Evolutionary conservation across 2,797 vertebrate species (phyloP).

Genomic region (Rhodeus uyekii): DNA sequence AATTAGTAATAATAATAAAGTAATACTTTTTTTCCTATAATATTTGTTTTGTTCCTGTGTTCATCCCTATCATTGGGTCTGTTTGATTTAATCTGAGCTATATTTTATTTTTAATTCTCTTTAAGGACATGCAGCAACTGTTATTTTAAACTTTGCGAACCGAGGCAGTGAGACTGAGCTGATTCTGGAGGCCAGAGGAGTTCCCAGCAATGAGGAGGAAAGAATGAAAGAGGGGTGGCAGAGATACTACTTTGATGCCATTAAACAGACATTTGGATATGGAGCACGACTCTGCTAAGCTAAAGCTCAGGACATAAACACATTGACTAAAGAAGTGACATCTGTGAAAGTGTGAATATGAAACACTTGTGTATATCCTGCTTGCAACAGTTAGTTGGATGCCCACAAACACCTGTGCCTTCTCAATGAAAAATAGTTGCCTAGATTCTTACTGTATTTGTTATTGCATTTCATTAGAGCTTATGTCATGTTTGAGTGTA

Average conservation of each 20-base stretch:
- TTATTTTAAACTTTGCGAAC: slow-evolving; percentile 81
- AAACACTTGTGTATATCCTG: not conserved
- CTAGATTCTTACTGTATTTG: not conserved
- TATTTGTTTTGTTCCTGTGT: not conserved
- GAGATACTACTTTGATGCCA: slow-evolving; percentile 91
- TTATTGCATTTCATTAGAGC: not conserved
- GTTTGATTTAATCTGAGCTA: not conserved
- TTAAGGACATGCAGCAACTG: slow-evolving; percentile 85
- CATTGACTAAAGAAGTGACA: not conserved
- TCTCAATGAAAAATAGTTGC: not conserved
- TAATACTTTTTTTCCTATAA: not conserved
- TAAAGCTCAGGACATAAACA: not conserved
- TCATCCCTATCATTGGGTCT: not conserved
- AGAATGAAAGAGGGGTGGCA: slow-evolving; percentile 89
- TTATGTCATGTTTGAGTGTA: not conserved
- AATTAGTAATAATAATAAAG: not conserved
- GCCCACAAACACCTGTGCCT: slow-evolving; percentile 21
- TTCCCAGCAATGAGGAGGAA: slow-evolving; percentile 86
- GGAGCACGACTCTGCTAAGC: slow-evolving; percentile 80
- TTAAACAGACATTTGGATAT: slow-evolving; percentile 94
- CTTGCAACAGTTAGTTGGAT: not conserved
- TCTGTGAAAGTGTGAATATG: not conserved
- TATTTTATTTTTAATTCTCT: slow-evolving; percentile 18
- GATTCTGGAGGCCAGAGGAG: slow-evolving; percentile 80
- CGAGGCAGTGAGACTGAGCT: slow-evolving; percentile 83